Base-by-base conservation (phyloP, 2,113 vertebrate species). In the Saccopteryx leptura region DNA sequence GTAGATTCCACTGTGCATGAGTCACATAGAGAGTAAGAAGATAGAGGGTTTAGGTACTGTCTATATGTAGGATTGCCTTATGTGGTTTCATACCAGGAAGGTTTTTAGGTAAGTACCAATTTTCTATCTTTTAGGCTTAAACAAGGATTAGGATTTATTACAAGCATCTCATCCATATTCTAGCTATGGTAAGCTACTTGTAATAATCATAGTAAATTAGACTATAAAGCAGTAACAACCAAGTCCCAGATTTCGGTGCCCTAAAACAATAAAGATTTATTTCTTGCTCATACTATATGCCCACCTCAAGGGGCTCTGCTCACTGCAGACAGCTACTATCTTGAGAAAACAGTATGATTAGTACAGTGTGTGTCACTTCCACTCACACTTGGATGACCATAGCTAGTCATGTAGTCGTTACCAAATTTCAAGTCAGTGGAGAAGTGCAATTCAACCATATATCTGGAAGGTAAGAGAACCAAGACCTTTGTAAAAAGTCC, bases 91-190 rank as follows among this genome's bases (percentile, higher is more conserved):
- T 50, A 26, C 74, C n/a, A 87, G 86, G 46, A 87, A 94, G 24
- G 9, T 26, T 69, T 58, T 39, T 56, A n/a, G 46, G 39, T 39
- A 58, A 88, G 17, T 68, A 12, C 11, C 79, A 46, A 78, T 88
- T 63, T 94, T 83, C 74, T 56, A 79, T 12, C 23, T 88, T 93
- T 68, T 60, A 60, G 11, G n/a, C 54, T 69, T 95, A 66, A 81
- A 79, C 18, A 11, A 66, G 7, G 9, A 18, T 72, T 21, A 52
- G 39, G 17, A 80, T 79, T 90, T 66, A 85, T 10, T 71, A 24
- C 0, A 39, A 39, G 54, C 26, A 88, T 46, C 54, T 88, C 33
- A 11, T 1, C n/a, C 23, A 61, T 21, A 46, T 60, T 68, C n/a
- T 68, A 50, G n/a, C 84, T 87, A 76, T 81, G 50, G 50, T 50